Percentiles rank a stretch among this genome's conserved stretches.
Conservation (phyloP, 2,888 invertebrate genomes). For the Drosophila aldrichi region DNA sequence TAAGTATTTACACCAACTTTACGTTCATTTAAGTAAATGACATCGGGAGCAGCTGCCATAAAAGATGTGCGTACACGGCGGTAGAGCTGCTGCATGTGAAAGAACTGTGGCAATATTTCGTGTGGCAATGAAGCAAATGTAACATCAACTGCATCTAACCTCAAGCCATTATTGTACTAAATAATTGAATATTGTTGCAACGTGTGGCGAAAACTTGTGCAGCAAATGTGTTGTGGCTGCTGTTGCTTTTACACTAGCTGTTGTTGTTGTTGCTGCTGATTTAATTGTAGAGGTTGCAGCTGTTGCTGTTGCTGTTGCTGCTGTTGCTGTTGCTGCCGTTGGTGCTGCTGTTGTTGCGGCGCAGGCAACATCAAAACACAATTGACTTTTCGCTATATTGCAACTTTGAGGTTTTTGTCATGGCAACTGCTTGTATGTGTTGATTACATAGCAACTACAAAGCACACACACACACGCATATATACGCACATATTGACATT, state of each 20-base stretch:
- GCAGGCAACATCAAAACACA: conserved; percentile 70
- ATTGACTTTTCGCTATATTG: conserved; percentile 76
- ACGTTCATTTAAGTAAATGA: not conserved
- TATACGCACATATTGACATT: conserved; percentile 13
- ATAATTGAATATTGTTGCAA: conserved; percentile 75
- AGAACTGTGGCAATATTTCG: conserved; percentile 8
- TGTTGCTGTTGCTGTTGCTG: conserved; percentile 31
- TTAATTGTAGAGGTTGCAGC: conserved; percentile 19
- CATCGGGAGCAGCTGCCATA: not conserved
- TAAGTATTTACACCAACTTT: no score
- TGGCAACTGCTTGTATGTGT: conserved; percentile 47
- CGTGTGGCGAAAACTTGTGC: conserved; percentile 48
- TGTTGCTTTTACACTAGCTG: conserved; percentile 2
- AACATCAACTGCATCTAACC: conserved; percentile 40
- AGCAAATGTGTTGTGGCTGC: conserved; percentile 61
- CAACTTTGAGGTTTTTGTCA: conserved; percentile 68
- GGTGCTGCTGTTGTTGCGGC: conserved; percentile 45
- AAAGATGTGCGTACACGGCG: not conserved
- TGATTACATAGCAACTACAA: conserved; percentile 36
- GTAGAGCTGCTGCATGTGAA: not conserved
- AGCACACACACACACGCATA: conserved; percentile 17
- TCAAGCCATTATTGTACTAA: conserved; percentile 67
- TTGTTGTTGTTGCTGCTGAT: conserved; percentile 17
- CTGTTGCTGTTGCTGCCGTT: conserved; percentile 15
- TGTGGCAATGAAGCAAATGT: conserved; percentile 17